A percentile compares a stretch with the other conserved stretches of the same genome.
Evolutionary conservation across 2,113 vertebrate species (phyloP).

Genomic region (Girardinichthys multiradiatus): DNA sequence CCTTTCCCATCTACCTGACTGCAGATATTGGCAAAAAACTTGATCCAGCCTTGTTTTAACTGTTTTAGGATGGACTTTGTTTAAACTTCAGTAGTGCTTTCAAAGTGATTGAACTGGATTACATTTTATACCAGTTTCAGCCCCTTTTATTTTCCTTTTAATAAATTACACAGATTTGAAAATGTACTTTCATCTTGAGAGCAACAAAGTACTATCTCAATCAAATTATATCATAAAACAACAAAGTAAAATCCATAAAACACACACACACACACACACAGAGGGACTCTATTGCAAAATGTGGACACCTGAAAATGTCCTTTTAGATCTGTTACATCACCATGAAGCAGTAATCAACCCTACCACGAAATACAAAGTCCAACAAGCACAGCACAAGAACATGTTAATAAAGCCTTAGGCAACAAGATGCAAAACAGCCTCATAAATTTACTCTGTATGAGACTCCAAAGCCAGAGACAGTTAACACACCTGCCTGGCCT

Average conservation of each 20-base stretch:
- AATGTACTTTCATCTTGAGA: too few species aligned
- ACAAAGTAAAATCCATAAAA: not conserved
- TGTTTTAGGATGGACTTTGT: too few species aligned
- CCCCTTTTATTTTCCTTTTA: not conserved
- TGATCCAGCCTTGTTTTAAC: too few species aligned
- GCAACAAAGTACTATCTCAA: too few species aligned
- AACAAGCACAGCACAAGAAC: not conserved
- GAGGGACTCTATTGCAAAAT: not conserved
- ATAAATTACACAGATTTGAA: not conserved
- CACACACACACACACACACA: too few species aligned
- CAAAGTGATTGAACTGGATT: too few species aligned
- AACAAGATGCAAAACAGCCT: conserved; percentile 1
- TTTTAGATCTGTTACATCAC: conserved; percentile 8
- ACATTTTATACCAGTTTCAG: not conserved
- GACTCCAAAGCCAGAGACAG: conserved; percentile 10
- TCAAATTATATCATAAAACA: too few species aligned
- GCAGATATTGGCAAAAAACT: too few species aligned
- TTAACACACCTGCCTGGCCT: conserved; percentile 3
- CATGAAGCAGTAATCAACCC: conserved; percentile 1
- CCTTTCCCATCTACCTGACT: too few species aligned
- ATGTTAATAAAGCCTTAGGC: not conserved
- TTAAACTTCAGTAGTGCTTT: too few species aligned
- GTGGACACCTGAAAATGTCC: not conserved
- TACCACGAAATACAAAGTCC: conserved; percentile 18
- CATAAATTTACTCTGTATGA: conserved; percentile 1